Percentiles rank a stretch among this genome's conserved stretches.
These are phyloP conservation scores for Tiaroga cobitis DNA, from an alignment of 2,797 vertebrate genomes.

Conservation along the genomic window DNA sequence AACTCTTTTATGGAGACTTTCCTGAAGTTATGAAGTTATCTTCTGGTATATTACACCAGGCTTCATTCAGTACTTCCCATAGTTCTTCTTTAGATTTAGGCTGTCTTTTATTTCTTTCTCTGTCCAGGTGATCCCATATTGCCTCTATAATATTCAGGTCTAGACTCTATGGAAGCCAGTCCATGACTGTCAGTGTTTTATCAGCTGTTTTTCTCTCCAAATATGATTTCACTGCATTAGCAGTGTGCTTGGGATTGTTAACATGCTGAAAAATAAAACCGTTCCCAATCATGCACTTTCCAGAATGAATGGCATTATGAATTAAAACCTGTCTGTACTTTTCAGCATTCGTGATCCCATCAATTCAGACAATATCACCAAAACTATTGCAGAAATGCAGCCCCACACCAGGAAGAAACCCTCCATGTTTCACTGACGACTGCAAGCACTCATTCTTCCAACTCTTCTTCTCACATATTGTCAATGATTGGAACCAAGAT, in stretches of 20 bases:
- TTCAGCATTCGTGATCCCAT: neutral
- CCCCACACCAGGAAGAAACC: neutral
- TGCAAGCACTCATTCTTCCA: neutral
- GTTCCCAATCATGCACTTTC: neutral
- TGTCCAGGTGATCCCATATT: neutral
- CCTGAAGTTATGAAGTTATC: neutral
- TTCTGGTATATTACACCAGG: neutral
- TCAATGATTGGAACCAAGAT: neutral
- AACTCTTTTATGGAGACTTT: too few relatives aligned
- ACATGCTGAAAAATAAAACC: neutral
- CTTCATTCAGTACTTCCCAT: neutral
- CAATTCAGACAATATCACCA: neutral
- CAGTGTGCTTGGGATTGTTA: neutral
- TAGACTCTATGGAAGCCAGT: neutral
- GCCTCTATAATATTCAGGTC: neutral
- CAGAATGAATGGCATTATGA: neutral
- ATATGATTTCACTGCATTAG: slow-evolving; percentile 13
- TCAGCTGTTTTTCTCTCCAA: slow-evolving; percentile 1
- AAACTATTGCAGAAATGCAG: neutral
- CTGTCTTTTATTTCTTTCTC: neutral
- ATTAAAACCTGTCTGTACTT: neutral
- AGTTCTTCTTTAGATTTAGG: neutral
- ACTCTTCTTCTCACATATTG: neutral
- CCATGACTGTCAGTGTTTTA: neutral
- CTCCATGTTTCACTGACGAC: neutral